Evolutionary conservation across 2,113 vertebrate genomes (phyloP), one percentile per base, ranked within the genome.

Genomic region (Sapajus apella): DNA sequence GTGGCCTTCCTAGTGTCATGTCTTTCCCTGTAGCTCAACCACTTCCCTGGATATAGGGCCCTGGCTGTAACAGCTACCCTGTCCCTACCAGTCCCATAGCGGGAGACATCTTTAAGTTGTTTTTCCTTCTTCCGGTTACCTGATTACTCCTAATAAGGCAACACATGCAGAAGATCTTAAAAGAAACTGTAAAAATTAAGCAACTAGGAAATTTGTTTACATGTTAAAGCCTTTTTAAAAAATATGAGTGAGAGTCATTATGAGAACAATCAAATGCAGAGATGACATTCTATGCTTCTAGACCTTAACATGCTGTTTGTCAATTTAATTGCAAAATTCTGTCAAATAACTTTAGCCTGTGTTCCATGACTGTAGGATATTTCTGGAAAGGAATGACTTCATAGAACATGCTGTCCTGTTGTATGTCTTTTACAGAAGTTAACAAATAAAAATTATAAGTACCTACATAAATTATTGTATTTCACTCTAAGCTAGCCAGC

Each of bases 401-500:
- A 45, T 8, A 23, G 21, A 32, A n/a, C 16, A 30, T 8, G 12
- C 17, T 23, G 8, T 55, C 68, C n/a, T 47, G 68, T 30, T 64
- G 2, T 2, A 56, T 17, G 43, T 21, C 0, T 32, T 72, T 58
- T 72, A 20, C 55, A 40, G n/a, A 85, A 40, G 3, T 50, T 21
- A 76, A 27, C 47, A 83, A 82, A n/a, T 18, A 18, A 45, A 8
- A 66, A n/a, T n/a, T 17, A 56, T 43, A 73, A 50, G 18, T 64
- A 72, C 18, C 64, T 58, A 87, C 58, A 21, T 72, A n/a, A 55
- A 94, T 94, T 95, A 81, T 52, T 92, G 40, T 56, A 93, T 80
- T 77, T 90, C n/a, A 18, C 5, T 91, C 37, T 76, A 87, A 97
- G 96, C 47, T 91, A 95, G 61, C 21, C 40, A 97, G 61, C 87